Evolutionary conservation across 1,140 invertebrate genomes (phyloP), one percentile per base, ranked within the genome.

Genomic region (Zelostemma sp.): DNA sequence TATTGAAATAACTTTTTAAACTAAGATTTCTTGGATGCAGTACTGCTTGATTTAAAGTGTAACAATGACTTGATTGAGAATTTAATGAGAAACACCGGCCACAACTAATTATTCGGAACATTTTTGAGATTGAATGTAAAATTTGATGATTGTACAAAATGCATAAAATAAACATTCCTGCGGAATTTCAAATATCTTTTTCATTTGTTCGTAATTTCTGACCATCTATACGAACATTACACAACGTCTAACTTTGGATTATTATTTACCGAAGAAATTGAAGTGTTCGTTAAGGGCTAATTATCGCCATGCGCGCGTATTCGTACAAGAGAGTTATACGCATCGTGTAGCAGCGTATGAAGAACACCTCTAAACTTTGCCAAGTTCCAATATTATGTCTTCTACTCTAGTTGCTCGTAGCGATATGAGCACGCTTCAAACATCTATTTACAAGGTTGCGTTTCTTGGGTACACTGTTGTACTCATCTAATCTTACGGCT

Each of bases 391-490:
- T 76, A 62, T 70, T 68, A 72, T 70, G 58, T 53, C 61, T 57
- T 43, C 45, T 15, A 21, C 18, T 0, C 57, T 38, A 57, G 55
- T 62, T 53, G 60, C 40, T 55, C 35, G 38, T 31, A 54, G 53
- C 40, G 50, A 56, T 73, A 71, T 68, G 68, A 70, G 72, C 77
- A 80, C 77, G 76, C 71, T 56, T 53, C 74, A 78, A 72, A 79
- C 78, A 80, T 80, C 75, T 81, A 76, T 82, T 82, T 82, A 81
- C 80, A 80, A 81, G 74, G 62, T 77, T 78, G 69, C 68, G 64
- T 67, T 72, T 76, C 58, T 73, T 57, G 64, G 51, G 66, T 69
- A 74, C 73, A 50, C 70, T 72, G 62, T 72, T 65, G 67, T 55
- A 73, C 48, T 58, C 59, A 59, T 55, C 60, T 72, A 41, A 55